Base-by-base conservation (phyloP, 1,140 invertebrate genomes). In the Daktulosphaira vitifoliae region DNA sequence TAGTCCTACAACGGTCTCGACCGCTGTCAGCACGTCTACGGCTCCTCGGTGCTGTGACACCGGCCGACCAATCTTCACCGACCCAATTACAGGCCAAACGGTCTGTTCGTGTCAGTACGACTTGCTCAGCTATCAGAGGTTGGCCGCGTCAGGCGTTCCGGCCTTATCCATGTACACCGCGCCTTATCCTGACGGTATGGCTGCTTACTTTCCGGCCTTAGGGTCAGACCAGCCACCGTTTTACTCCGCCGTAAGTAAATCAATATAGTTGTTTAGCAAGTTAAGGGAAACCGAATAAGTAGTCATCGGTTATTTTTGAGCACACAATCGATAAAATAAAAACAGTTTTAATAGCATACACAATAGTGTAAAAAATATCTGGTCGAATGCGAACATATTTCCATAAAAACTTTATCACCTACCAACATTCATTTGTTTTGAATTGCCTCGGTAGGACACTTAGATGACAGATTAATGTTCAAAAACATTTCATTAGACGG, bases 1-100 rank as follows among this genome's bases (percentile, higher is more conserved):
- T 23, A 46, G 38, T n/a, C 38, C 26, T 23, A 46, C 22, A 23
- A 46, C 54, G 39, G 23, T 39, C 16, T 26, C 54, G 22, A 39
- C 54, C n/a, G 54, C 53, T 8, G 53, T 39, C n/a, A 22, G 37
- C 29, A 23, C 54, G 16, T 15, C 54, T 4, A 23, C 54, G 7
- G 69, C 74, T 11, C 72, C 78, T 3, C 80, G 87, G 69, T 95
- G 92, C 78, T 95, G 92, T 76, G 92, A 95, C 78, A 92, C 89
- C 64, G 91, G 91, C 48, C 80, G 91, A 48, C 89, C 90, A 7
- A 84, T 95, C 70, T 90, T 92, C 76, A 92, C 90, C 67, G 90
- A 96, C 76, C 91, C 92, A 8, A 80, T 92, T 69, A 93, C 89
- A 44, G 91, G 91, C 18, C 90, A 94, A 76, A 90, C 87, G 8